Evolutionary conservation across 2,888 invertebrate species (phyloP).

Genomic region (Alloscopus bannaensis): DNA sequence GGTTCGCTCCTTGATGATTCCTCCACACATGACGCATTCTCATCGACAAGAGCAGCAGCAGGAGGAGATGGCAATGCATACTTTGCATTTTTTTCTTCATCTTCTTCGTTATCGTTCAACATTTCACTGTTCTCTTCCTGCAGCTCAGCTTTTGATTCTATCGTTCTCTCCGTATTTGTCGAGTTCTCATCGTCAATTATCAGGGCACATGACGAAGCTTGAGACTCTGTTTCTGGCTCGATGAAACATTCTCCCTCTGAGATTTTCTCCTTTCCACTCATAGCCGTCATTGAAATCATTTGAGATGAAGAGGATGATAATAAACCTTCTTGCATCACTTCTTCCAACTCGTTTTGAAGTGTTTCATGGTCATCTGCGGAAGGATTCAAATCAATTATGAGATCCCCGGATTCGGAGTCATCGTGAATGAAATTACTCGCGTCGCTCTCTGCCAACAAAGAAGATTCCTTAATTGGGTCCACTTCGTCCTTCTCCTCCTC

Average conservation of each 20-base stretch:
- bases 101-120: too few species aligned
- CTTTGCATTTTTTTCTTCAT: too few species aligned
- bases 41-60: constrained; percentile 36
- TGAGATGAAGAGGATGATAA: too few species aligned
- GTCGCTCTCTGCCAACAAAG: constrained; percentile 36
- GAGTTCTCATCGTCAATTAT: too few species aligned
- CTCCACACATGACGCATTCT: constrained; percentile 21
- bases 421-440: constrained; percentile 52
- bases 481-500: constrained; percentile 20
- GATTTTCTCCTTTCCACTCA: neutral
- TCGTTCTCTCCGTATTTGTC: constrained; percentile 12
- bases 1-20: constrained; percentile 36
- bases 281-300: too few species aligned
- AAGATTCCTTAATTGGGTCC: constrained; percentile 26
- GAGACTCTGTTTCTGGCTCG: constrained; percentile 10
- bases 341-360: constrained; percentile 14
- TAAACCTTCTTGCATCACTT: too few species aligned
- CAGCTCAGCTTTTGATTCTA: neutral
- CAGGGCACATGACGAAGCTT: constrained; percentile 1
- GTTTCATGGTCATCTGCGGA: constrained; percentile 33
- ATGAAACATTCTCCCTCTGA: constrained; percentile 15
- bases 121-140: neutral
- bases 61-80: constrained; percentile 25
- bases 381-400: constrained; percentile 57
- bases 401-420: constrained; percentile 57